These are phyloP conservation scores for Romanogobio albipinnatus DNA, from an alignment of 2,113 vertebrate genomes.

Conservation along the genomic window DNA sequence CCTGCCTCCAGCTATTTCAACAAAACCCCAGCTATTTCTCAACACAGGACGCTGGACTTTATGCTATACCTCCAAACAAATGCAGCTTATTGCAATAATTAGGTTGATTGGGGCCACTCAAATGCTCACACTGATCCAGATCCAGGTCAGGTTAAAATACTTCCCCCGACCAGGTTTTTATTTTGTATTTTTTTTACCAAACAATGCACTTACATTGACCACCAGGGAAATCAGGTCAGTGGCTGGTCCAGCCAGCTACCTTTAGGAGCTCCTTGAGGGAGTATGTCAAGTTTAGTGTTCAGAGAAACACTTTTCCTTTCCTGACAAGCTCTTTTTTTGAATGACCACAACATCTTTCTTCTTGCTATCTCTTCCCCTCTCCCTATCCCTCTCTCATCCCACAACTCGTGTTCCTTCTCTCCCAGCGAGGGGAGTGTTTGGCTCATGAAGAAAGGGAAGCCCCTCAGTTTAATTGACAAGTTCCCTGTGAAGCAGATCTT, in stretches of 20 bases:
- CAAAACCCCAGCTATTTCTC: neutral
- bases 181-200: constrained; percentile 44
- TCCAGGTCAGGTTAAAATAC: neutral
- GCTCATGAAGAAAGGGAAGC: constrained; percentile 37
- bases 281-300: constrained; percentile 9
- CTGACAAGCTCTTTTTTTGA: neutral
- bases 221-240: constrained; percentile 60
- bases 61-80: neutral
- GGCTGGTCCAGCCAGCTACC: constrained; percentile 2
- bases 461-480: constrained; percentile 44
- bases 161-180: constrained; percentile 33
- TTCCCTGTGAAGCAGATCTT: constrained; percentile 49
- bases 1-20: neutral
- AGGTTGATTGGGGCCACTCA: neutral
- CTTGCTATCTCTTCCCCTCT: constrained; percentile 1
- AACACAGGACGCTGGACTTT: neutral
- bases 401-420: constrained; percentile 33
- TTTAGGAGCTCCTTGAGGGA: constrained; percentile 19
- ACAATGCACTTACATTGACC: constrained; percentile 56
- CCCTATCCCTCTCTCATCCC: neutral
- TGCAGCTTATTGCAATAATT: neutral
- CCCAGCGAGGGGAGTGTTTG: constrained; percentile 29
- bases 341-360: neutral
- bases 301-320: neutral
- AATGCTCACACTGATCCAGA: constrained; percentile 21